phyloP scores from a whole-genome alignment of 2,797 vertebrate species.

The Hippoglossus hippoglossus region DNA sequence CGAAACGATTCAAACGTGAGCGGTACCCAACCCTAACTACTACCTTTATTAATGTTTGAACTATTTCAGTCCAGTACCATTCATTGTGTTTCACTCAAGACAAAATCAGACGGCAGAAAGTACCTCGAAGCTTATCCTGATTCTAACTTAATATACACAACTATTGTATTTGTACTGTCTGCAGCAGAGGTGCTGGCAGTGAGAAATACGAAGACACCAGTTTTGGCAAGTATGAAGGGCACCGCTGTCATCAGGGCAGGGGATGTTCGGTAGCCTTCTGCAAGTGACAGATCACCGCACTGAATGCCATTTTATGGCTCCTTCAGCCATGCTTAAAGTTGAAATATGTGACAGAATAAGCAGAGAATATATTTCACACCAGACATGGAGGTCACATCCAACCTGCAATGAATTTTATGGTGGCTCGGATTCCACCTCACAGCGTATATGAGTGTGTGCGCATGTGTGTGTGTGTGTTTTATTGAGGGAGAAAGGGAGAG shows the following conservation, averaged over 20 bases:
- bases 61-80: too few relatives aligned
- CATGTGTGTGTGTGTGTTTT: conserved; percentile 25
- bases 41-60: too few relatives aligned
- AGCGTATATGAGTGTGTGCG: background rate
- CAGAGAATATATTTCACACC: conserved; percentile 66
- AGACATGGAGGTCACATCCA: conserved; percentile 72
- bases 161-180: background rate
- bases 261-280: conserved; percentile 62
- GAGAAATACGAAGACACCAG: conserved; percentile 17
- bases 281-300: conserved; percentile 65
- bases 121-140: too few relatives aligned
- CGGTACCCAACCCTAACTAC: too few relatives aligned
- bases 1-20: too few relatives aligned
- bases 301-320: conserved; percentile 69
- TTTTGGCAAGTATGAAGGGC: conserved; percentile 76
- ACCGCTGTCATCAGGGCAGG: conserved; percentile 52
- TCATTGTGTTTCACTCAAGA: too few relatives aligned
- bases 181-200: background rate
- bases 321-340: conserved; percentile 65
- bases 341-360: conserved; percentile 72
- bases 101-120: too few relatives aligned
- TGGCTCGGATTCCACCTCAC: conserved; percentile 38
- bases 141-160: background rate
- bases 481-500: conserved; percentile 13
- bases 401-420: conserved; percentile 72